Percentiles rank a stretch among this genome's conserved stretches.
phyloP scores from a whole-genome alignment of 92 coral and sea anemone species.

The Siderastrea radians region DNA sequence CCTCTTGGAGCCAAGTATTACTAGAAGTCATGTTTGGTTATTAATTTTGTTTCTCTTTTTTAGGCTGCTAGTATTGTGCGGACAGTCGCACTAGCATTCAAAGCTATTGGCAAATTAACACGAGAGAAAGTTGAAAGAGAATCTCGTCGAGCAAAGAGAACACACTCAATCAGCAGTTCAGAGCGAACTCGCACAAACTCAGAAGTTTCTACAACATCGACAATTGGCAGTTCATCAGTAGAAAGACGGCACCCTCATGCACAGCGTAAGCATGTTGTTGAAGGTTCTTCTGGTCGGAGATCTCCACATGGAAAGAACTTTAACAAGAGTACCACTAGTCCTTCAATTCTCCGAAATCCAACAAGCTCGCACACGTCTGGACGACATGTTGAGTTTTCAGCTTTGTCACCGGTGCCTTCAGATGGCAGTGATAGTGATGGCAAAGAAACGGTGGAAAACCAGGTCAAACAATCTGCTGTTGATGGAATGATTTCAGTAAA shows the following conservation, averaged over 20 bases:
- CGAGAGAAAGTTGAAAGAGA: slow-evolving; percentile 86
- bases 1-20: too few relatives aligned
- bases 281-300: slow-evolving; percentile 61
- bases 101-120: slow-evolving; percentile 88
- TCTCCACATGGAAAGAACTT: slow-evolving; percentile 74
- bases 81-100: slow-evolving; percentile 95
- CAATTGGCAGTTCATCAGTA: slow-evolving; percentile 73
- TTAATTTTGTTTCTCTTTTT: background rate
- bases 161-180: slow-evolving; percentile 80
- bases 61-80: slow-evolving; percentile 99
- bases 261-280: slow-evolving; percentile 69
- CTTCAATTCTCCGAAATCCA: slow-evolving; percentile 81
- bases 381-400: slow-evolving; percentile 96
- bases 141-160: slow-evolving; percentile 73
- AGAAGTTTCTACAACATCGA: slow-evolving; percentile 87
- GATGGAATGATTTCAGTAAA: slow-evolving; percentile 11
- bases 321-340: slow-evolving; percentile 78
- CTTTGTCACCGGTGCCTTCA: slow-evolving; percentile 97
- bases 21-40: background rate
- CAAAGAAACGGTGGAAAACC: slow-evolving; percentile 12
- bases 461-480: slow-evolving; percentile 14
- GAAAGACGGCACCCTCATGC: slow-evolving; percentile 76
- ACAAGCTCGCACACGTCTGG: slow-evolving; percentile 76
- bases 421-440: slow-evolving; percentile 91
- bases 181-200: slow-evolving; percentile 95